Evolutionary conservation across 2,888 invertebrate genomes (phyloP), one percentile per base, ranked within the genome.

Genomic region (Beris chalybata): DNA sequence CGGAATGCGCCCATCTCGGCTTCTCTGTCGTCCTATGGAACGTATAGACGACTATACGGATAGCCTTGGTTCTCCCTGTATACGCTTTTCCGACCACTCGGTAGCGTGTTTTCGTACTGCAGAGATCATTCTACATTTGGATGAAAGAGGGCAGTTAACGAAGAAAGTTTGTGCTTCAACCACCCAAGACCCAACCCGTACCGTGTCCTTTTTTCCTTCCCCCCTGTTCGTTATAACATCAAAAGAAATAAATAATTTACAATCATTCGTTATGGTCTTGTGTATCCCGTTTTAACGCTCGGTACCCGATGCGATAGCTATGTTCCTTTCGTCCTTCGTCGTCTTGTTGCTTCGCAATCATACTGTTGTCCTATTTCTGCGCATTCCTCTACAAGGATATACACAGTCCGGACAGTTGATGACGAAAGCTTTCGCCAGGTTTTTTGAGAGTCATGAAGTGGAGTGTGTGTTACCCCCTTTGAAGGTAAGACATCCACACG

Each of bases 161-260:
- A 59, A 59, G 44, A 50, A 59, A 59, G 48, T 59, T 59, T 58
- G 58, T 58, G 45, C 45, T 59, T 50, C 59, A 59, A 59, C 48
- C 47, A 48, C 59, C 48, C 55, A 31, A 12, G 12, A 32, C 13
- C 43, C 44, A 38, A 11, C 54, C n/a, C 54, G n/a, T 4, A 11
- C 30, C 22, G 45, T 7, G 15, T 45, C 22, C 45, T 29, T 12
- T 15, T 32, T 13, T 29, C 48, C 47, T 13, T n/a, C 58, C 47
- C 38, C 5, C 13, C 38, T 5, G 50, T 50, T 50, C 61, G 50
- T 61, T 61, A 61, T 50, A 61, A 61, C 50, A 61, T 61, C 61
- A 61, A 61, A 61, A 50, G 50, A 61, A 61, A 61, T 61, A 61
- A 61, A 61, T 61, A 61, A 61, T 61, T 61, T 61, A 61, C 61